Evolutionary conservation across 1,140 invertebrate species (phyloP), one percentile per base, ranked within the genome.

Genomic region (Drosophila malerkotliana): DNA sequence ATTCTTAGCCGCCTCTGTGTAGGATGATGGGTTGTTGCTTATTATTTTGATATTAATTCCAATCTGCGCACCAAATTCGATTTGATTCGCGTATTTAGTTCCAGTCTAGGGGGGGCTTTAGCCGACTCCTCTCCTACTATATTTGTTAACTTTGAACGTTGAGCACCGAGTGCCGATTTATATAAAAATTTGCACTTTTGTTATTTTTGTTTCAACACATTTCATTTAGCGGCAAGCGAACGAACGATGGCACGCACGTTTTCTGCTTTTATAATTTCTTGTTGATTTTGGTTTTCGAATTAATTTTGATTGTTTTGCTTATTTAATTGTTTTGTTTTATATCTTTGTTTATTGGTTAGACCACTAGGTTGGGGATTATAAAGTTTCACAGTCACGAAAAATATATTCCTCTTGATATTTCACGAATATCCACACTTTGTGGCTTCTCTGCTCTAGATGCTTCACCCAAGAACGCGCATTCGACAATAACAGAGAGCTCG

Each of bases 281-380:
- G 3, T 15, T 48, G 12, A 26, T 26, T 28, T 51, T 59, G 44
- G 28, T 59, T 45, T 59, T 28, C 58, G 45, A 34, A 32, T 53
- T 41, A 60, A 53, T 75, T 83, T 83, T 69, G 80, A 73, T 82
- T 58, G 53, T 48, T 28, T 28, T 73, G 64, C 75, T 72, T 57
- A 34, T 15, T 41, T 63, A 52, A 30, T 32, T 26, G 55, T 18
- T 69, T 41, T 48, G 26, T n/a, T 34, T 39, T 24, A 54, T 57
- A 39, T 54, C 10, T 37, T 10, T 12, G 34, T 14, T n/a, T 41
- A 14, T 21, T 45, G n/a, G 32, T 37, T 37, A 37, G 12, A 37
- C 34, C 6, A 41, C 52, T 34, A 12, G 41, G 55, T 34, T 39
- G 14, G 49, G 41, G 18, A 24, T 24, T 7, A 18, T 3, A 32